phyloP scores from a whole-genome alignment of 2,113 vertebrate species.

The Hippopotamus amphibius region DNA sequence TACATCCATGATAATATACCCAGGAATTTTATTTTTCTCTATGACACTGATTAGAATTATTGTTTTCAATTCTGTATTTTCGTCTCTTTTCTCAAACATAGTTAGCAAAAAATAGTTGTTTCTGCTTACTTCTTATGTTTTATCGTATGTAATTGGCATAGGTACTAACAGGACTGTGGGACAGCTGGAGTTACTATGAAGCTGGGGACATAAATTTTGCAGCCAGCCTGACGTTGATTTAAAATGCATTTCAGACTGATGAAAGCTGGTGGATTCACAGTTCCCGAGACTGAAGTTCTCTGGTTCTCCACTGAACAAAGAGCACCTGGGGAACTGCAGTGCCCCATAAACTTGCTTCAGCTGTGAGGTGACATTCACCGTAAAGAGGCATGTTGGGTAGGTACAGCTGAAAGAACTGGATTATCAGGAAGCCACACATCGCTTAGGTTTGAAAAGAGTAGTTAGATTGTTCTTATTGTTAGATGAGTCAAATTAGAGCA shows the following conservation, averaged over 20 bases:
- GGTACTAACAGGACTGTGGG: slow-evolving; percentile 11
- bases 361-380: slow-evolving; percentile 59
- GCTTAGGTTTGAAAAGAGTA: slow-evolving; percentile 31
- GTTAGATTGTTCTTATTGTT: background rate
- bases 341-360: slow-evolving; percentile 61
- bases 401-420: slow-evolving; percentile 29
- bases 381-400: slow-evolving; percentile 59
- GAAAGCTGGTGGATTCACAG: slow-evolving; percentile 68
- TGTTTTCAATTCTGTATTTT: slow-evolving; percentile 3
- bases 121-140: slow-evolving; percentile 52
- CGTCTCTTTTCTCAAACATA: slow-evolving; percentile 25
- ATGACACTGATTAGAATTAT: background rate
- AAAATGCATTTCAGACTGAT: slow-evolving; percentile 74
- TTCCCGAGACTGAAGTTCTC: slow-evolving; percentile 68
- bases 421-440: background rate
- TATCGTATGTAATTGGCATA: slow-evolving; percentile 12
- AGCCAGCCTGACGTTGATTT: slow-evolving; percentile 69
- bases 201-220: slow-evolving; percentile 62
- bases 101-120: slow-evolving; percentile 12
- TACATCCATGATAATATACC: background rate
- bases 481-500: slow-evolving; percentile 33
- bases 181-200: slow-evolving; percentile 62
- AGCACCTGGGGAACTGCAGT: slow-evolving; percentile 6
- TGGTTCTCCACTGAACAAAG: slow-evolving; percentile 62
- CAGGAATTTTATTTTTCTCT: background rate